Conservation (phyloP, 1,140 invertebrate genomes). For the Bombus turneri region DNA sequence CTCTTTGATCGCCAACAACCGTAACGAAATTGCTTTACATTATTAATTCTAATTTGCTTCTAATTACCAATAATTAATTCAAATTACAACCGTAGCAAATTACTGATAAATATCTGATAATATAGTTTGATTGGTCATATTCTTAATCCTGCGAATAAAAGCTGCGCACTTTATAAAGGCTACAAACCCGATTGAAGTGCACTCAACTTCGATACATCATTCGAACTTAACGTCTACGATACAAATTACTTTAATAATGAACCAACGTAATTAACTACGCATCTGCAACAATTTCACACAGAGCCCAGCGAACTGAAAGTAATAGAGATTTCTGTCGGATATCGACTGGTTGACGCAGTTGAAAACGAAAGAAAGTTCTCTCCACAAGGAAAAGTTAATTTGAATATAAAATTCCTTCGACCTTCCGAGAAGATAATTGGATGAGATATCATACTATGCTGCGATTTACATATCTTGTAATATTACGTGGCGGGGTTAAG, state of each 20-base stretch:
- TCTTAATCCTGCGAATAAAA: not conserved
- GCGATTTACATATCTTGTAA: too few relatives aligned
- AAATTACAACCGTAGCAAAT: not conserved
- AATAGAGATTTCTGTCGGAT: too few relatives aligned
- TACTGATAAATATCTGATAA: not conserved
- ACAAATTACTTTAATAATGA: not conserved
- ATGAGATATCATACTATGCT: too few relatives aligned
- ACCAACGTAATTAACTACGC: not conserved
- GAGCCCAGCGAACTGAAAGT: too few relatives aligned
- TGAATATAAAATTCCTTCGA: too few relatives aligned
- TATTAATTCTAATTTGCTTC: constrained; percentile 7
- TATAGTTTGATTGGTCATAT: not conserved
- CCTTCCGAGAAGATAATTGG: too few relatives aligned
- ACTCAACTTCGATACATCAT: not conserved
- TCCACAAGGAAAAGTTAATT: too few relatives aligned
- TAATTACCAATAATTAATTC: not conserved
- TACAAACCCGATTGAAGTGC: not conserved
- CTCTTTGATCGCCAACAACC: not conserved
- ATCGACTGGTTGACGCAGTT: too few relatives aligned
- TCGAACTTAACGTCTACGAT: not conserved
- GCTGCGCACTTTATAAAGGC: not conserved
- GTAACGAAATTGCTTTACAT: not conserved
- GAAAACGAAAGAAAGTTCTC: too few relatives aligned
- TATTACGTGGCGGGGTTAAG: too few relatives aligned
- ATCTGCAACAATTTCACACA: not conserved